A percentile compares a stretch with the other conserved stretches of the same genome.
Conservation (phyloP, 92 coral and sea anemone genomes). For the Isaurus tuberculatus region DNA sequence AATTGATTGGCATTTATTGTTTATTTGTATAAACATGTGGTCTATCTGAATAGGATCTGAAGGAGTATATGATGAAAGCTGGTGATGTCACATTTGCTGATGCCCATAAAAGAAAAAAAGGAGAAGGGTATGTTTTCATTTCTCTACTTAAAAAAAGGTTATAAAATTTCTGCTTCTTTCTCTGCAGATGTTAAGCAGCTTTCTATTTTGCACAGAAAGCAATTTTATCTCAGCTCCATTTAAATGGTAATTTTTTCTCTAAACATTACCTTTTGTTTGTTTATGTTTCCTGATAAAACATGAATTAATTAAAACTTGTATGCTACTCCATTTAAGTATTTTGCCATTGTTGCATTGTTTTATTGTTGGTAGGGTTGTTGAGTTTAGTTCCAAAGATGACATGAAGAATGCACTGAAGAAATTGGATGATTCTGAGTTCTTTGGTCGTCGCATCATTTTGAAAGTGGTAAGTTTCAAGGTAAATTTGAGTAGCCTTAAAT, state of each 20-base stretch:
- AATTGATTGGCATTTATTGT: not conserved
- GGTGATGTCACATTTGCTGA: conserved; percentile 99
- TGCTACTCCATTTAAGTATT: not conserved
- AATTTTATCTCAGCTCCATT: no score
- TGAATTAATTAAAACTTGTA: not conserved
- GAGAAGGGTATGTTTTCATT: conserved; percentile 80
- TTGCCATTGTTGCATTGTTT: not conserved
- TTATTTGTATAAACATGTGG: not conserved
- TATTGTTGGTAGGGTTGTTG: conserved; percentile 79
- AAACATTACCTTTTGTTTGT: no score
- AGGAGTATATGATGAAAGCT: conserved; percentile 91
- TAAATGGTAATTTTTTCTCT: no score
- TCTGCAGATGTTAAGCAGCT: no score
- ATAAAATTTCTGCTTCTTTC: not conserved
- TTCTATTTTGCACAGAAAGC: no score
- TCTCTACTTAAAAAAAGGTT: no score
- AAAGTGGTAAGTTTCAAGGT: conserved; percentile 74
- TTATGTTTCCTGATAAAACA: no score
- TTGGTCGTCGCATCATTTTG: conserved; percentile 87
- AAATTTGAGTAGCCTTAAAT: not conserved
- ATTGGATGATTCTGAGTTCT: conserved; percentile 89
- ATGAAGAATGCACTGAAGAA: conserved; percentile 95
- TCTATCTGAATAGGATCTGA: conserved; percentile 79
- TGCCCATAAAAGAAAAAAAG: conserved; percentile 96
- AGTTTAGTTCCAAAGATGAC: conserved; percentile 93